Base-by-base conservation (phyloP, 2,888 invertebrate genomes). In the Agonopterix heracliana region DNA sequence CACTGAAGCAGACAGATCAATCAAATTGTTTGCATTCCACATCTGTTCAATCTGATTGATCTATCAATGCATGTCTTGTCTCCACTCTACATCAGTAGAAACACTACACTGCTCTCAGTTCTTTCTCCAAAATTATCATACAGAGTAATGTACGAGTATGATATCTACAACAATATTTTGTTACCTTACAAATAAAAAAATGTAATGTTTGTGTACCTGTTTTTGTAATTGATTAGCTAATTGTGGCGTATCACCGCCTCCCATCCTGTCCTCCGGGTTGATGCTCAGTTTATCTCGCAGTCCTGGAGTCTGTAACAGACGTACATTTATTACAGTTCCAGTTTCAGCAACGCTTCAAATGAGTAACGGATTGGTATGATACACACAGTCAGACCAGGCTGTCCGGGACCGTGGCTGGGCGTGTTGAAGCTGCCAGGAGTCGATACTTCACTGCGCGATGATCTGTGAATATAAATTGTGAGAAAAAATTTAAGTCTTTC, bases 211-310 rank as follows among this genome's bases (percentile, higher is more conserved):
- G 26, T 26, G 26, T 38, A 92, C 89, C 81, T 93, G 93, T 69
- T 93, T 93, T 57, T 95, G 94, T 61, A 91, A 89, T 61, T 91
- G 92, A 63, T 91, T 90, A 45, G 90, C 90, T 45, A 92, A 74
- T 9, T 91, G 90, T 0, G 95, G 95, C 0, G 95, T 95, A 59
- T 93, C 93, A 0, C 92, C 92, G 0, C 91, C 90, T 41, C 91
- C 92, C 52, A 95, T 63, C 49, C 90, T 92, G 50, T 96, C 96
- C 68, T 97, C 97, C 0, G 95, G 92, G 78, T 99, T 99, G 59
- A 99, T 99, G 72, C 94, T 98, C 46, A 99, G 89, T 68, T 98
- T 98, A 74, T 99, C 99, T 41, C 99, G 91, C 2, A 97, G 93
- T 0, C 96, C 96, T 0, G 94, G 92, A 0, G 92, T 92, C 78